Conservation (phyloP, 1,140 invertebrate species). For the Phortica variegata region DNA sequence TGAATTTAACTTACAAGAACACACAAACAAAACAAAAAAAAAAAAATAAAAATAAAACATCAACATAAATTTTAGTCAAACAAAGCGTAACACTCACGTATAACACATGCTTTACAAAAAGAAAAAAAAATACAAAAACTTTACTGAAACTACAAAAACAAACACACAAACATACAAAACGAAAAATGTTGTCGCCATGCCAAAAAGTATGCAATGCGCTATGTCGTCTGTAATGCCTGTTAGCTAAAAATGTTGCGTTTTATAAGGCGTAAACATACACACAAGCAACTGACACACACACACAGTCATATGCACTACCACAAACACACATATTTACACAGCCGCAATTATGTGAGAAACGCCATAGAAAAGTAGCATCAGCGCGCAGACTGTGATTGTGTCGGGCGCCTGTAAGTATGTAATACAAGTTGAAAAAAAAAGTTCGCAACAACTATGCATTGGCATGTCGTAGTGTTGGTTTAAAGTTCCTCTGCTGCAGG, state of each 20-base stretch:
- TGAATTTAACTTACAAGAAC: constrained; percentile 3
- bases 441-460: constrained; percentile 19
- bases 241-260: constrained; percentile 41
- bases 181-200: constrained; percentile 44
- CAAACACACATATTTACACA: not conserved
- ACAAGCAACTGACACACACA: constrained; percentile 15
- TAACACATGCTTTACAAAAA: constrained; percentile 12
- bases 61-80: constrained; percentile 53
- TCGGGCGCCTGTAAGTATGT: constrained; percentile 21
- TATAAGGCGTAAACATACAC: constrained; percentile 45
- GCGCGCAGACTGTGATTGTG: no score
- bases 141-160: constrained; percentile 26
- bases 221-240: constrained; percentile 23
- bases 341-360: constrained; percentile 22
- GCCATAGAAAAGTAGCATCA: constrained; percentile 11
- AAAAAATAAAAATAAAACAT: constrained; percentile 32
- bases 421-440: constrained; percentile 1
- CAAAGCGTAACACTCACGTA: constrained; percentile 41
- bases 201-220: constrained; percentile 28
- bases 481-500: constrained; percentile 13
- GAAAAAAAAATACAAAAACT: no score
- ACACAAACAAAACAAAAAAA: constrained; percentile 19
- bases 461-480: constrained; percentile 32
- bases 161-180: no score
- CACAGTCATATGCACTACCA: constrained; percentile 6